phyloP scores from a whole-genome alignment of 2,797 vertebrate genomes.

The Danio tinwini region DNA sequence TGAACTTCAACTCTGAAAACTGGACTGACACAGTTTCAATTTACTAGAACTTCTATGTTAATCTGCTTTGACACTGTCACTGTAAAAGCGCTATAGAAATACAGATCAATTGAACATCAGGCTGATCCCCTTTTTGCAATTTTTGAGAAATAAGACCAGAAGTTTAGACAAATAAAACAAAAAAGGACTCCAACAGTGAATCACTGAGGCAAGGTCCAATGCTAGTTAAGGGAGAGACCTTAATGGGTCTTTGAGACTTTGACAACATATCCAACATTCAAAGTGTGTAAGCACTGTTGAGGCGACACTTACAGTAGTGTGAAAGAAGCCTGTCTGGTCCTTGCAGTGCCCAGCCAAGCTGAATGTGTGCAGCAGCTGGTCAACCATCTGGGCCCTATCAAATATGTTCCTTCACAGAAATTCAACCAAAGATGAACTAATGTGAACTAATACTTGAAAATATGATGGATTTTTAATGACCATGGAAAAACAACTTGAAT shows the following conservation, averaged over 20 bases:
- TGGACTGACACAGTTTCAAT: too few species aligned
- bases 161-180: too few species aligned
- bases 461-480: too few species aligned
- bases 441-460: too few species aligned
- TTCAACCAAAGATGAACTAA: too few species aligned
- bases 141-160: not conserved
- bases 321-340: not conserved
- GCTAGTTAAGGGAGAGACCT: not conserved
- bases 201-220: not conserved
- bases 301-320: not conserved
- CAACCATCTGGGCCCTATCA: not conserved
- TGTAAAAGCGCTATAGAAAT: too few species aligned
- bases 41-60: too few species aligned
- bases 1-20: too few species aligned
- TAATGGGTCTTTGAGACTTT: not conserved
- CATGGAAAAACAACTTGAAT: too few species aligned
- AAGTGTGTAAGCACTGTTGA: not conserved
- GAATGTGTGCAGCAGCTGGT: not conserved
- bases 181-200: not conserved
- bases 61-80: too few species aligned
- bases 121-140: not conserved
- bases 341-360: not conserved
- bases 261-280: not conserved
- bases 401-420: not conserved
- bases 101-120: not conserved